A percentile compares a stretch with the other conserved stretches of the same genome.
phyloP scores from a whole-genome alignment of 1,140 invertebrate genomes.

The Leptoteleia sp. region DNA sequence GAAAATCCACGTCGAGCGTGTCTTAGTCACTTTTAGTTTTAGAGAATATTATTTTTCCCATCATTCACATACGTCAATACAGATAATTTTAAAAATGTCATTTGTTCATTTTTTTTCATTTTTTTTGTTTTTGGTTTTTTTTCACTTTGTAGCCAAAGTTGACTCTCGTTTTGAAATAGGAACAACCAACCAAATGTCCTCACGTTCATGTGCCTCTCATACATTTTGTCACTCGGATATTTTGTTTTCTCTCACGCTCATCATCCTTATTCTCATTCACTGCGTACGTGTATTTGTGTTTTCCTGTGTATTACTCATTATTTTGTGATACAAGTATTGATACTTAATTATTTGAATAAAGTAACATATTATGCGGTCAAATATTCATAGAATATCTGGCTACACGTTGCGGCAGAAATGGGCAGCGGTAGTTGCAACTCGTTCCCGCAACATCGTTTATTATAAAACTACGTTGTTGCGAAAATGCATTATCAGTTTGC shows the following conservation, averaged over 20 bases:
- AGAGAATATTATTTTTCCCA: constrained; percentile 55
- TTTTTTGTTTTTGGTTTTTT: too few relatives aligned
- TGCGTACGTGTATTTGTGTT: constrained; percentile 67
- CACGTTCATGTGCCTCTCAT: constrained; percentile 51
- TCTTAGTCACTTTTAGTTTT: constrained; percentile 39
- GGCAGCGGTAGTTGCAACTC: constrained; percentile 56
- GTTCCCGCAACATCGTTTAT: constrained; percentile 59
- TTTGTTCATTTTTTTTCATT: constrained; percentile 23
- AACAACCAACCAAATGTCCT: constrained; percentile 80
- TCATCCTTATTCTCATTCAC: constrained; percentile 17
- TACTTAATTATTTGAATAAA: constrained; percentile 80
- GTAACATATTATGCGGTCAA: constrained; percentile 77
- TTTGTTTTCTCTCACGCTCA: constrained; percentile 40
- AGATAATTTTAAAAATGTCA: constrained; percentile 48
- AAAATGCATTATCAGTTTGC: constrained; percentile 52
- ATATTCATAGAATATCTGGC: constrained; percentile 80
- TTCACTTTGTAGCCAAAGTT: constrained; percentile 66
- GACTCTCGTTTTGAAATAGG: constrained; percentile 76
- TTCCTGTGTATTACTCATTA: constrained; percentile 63
- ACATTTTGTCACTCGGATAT: constrained; percentile 19
- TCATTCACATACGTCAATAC: constrained; percentile 47
- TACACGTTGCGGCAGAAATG: constrained; percentile 61
- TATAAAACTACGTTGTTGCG: constrained; percentile 55
- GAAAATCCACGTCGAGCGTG: constrained; percentile 57
- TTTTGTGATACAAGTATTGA: constrained; percentile 79